Percentiles rank a stretch among this genome's conserved stretches.
phyloP scores from a whole-genome alignment of 2,113 vertebrate species.

The Clarias macrocephalus region DNA sequence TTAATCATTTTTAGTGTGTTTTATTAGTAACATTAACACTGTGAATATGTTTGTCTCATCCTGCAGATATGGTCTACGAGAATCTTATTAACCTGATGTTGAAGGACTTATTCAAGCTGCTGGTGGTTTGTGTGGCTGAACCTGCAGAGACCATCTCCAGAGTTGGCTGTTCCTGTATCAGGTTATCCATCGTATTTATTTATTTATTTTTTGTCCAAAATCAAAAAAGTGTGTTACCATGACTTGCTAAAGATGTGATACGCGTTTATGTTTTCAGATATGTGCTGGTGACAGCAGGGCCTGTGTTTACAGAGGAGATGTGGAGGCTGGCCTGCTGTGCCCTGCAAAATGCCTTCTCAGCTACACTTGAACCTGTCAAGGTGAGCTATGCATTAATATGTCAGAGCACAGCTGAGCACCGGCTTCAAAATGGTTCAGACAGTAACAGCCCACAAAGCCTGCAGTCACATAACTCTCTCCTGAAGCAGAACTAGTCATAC shows the following conservation, averaged over 20 bases:
- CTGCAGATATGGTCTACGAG: constrained; percentile 86
- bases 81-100: constrained; percentile 93
- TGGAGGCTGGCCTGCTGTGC: constrained; percentile 95
- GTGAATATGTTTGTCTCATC: background rate
- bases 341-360: constrained; percentile 93
- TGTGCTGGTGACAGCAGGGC: constrained; percentile 90
- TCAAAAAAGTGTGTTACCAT: background rate
- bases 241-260: background rate
- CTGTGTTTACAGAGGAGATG: constrained; percentile 96
- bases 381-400: constrained; percentile 63
- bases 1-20: background rate
- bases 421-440: background rate
- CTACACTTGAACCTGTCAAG: constrained; percentile 95
- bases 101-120: constrained; percentile 92
- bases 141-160: constrained; percentile 95
- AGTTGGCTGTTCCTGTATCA: constrained; percentile 97
- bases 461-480: too few species aligned
- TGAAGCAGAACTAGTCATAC: too few species aligned
- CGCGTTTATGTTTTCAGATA: constrained; percentile 75
- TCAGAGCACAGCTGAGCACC: background rate
- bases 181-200: constrained; percentile 68
- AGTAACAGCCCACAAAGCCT: background rate
- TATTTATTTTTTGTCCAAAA: background rate
- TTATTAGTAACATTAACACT: background rate
- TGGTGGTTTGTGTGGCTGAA: constrained; percentile 92